Conservation (phyloP, 1,140 invertebrate genomes). For the Teleopsis dalmanni region DNA sequence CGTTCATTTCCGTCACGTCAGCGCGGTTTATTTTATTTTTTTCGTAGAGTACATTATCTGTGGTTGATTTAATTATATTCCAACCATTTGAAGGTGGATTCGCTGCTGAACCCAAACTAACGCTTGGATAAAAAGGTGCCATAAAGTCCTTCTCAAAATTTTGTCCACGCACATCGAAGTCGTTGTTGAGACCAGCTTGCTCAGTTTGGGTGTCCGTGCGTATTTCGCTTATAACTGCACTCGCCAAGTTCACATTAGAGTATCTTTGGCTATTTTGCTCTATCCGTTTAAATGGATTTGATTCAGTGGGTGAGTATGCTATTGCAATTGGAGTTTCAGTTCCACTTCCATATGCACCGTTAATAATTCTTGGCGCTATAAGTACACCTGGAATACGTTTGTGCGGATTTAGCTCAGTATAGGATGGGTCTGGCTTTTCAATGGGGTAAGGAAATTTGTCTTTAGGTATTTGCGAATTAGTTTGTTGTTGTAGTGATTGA, state of each 20-base stretch:
- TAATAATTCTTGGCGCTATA: conserved; percentile 31
- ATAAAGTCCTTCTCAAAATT: conserved; percentile 53
- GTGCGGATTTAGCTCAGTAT: conserved; percentile 21
- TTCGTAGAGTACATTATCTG: conserved; percentile 20
- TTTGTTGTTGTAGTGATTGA: conserved; percentile 31
- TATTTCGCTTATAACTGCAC: conserved; percentile 46
- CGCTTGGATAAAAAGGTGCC: conserved; percentile 62
- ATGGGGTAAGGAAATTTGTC: conserved; percentile 56
- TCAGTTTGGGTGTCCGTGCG: conserved; percentile 30
- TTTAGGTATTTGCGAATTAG: conserved; percentile 30
- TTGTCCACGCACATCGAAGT: conserved; percentile 36
- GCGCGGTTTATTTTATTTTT: conserved; percentile 39
- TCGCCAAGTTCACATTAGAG: conserved; percentile 39
- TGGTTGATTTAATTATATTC: conserved; percentile 51
- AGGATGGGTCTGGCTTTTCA: conserved; percentile 47
- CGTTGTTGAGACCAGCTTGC: conserved; percentile 23
- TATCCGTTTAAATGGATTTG: conserved; percentile 17
- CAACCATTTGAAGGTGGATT: conserved; percentile 49
- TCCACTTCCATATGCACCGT: conserved; percentile 25
- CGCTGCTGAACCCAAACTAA: conserved; percentile 48
- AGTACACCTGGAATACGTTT: conserved; percentile 18
- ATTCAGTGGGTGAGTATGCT: conserved; percentile 49
- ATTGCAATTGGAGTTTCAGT: conserved; percentile 49
- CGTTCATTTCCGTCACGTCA: conserved; percentile 25
- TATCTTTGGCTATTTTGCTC: conserved; percentile 13